Base-by-base conservation (phyloP, 2,888 invertebrate genomes). In the Coelopa pilipes region DNA sequence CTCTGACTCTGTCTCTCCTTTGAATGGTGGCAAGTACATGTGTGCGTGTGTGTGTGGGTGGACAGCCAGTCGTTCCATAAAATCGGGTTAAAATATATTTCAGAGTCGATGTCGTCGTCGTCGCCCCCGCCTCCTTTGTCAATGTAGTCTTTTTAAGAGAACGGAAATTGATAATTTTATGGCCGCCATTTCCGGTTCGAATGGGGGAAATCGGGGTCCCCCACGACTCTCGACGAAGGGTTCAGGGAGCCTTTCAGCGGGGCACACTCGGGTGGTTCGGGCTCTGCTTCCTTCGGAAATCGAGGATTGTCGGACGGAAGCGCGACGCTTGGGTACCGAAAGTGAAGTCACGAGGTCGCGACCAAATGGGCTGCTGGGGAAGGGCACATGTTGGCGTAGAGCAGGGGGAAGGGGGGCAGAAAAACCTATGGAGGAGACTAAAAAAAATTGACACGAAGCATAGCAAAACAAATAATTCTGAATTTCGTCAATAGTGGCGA, bases 81-180 rank as follows among this genome's bases (percentile, higher is more conserved):
- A 72, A 70, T 73, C 66, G 75, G 70, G 70, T 73, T 75, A 72
- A 74, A 72, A 65, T 62, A 68, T 71, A 59, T 60, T 73, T 72
- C n/a, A 62, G 57, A 68, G 57, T 66, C n/a, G n/a, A n/a, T n/a
- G n/a, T 70, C 34, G 34, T n/a, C 34, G n/a, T 53, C 50, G 62
- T 60, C 13, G 15, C 19, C 10, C 12, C 21, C 21, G 11, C 1
- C 19, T 70, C 15, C 60, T 59, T 34, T 19, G 46, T 45, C 46
- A 55, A 49, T 47, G 45, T 45, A 62, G 53, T 45, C 66, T 53
- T 78, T 78, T 76, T 80, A 81, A 81, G 81, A 79, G 81, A 76
- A 70, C 78, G 82, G 80, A 82, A 82, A 82, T 82, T 82, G 82
- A 77, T 82, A 76, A 82, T 82, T 82, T 82, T 80, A 82, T 82